These are phyloP conservation scores for Esperia sulphurella DNA, from an alignment of 2,888 invertebrate species.

Conservation along the genomic window DNA sequence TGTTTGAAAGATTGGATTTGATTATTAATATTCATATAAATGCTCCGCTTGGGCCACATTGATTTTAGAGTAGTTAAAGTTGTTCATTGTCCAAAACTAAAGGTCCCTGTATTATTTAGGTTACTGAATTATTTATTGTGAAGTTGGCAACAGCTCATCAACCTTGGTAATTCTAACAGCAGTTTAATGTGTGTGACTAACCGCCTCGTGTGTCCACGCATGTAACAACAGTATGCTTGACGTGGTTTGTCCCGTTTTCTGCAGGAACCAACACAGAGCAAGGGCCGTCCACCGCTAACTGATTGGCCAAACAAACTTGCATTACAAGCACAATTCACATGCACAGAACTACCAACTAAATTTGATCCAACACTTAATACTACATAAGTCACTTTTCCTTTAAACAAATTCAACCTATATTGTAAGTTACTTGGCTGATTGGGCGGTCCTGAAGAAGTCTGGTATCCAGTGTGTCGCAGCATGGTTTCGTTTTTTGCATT, in stretches of 20 bases:
- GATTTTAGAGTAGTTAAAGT: too few species aligned
- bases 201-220: constrained; percentile 64
- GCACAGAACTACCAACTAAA: constrained; percentile 9
- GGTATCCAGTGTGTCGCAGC: constrained; percentile 59
- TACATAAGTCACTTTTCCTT: not conserved
- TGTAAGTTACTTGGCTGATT: constrained; percentile 42
- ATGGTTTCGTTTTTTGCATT: constrained; percentile 75
- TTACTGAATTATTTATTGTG: too few species aligned
- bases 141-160: too few species aligned
- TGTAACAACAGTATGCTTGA: constrained; percentile 65
- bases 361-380: not conserved
- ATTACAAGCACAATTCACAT: constrained; percentile 14
- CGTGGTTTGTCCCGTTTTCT: constrained; percentile 64
- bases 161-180: constrained; percentile 15
- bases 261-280: constrained; percentile 74
- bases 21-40: too few species aligned
- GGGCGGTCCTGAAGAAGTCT: constrained; percentile 56
- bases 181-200: constrained; percentile 35
- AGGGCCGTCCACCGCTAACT: constrained; percentile 66
- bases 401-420: not conserved
- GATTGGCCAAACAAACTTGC: constrained; percentile 35
- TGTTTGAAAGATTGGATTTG: too few species aligned
- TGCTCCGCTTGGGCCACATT: too few species aligned
- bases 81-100: too few species aligned
- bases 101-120: too few species aligned